Evolutionary conservation across 2,113 vertebrate species (phyloP).

Genomic region (Melospiza melodia): DNA sequence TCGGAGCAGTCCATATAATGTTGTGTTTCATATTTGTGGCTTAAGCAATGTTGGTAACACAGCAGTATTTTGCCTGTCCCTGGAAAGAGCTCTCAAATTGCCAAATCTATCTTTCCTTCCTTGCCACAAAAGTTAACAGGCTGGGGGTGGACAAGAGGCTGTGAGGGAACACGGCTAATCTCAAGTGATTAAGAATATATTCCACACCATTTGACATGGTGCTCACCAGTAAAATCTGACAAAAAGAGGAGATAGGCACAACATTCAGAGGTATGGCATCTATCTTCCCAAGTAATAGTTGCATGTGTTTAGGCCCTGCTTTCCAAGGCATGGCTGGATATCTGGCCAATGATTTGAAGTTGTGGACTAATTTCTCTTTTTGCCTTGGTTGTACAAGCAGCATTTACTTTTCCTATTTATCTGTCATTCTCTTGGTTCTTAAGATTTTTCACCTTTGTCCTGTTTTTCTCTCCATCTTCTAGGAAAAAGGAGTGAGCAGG

Average conservation of each 20-base stretch:
- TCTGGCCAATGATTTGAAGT: accelerated
- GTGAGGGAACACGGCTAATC: no score
- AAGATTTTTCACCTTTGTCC: not conserved
- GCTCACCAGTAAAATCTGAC: not conserved
- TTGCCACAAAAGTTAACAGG: not conserved
- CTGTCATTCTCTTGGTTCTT: not conserved
- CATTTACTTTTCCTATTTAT: not conserved
- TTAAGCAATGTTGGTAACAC: not conserved
- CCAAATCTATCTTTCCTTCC: not conserved
- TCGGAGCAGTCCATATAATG: not conserved
- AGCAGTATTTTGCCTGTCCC: not conserved
- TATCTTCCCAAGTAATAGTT: not conserved
- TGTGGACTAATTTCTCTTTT: not conserved
- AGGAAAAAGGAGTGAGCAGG: not conserved
- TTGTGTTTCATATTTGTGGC: not conserved
- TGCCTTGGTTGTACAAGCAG: not conserved
- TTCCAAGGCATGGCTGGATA: not conserved
- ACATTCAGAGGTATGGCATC: accelerated
- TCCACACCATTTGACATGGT: no score
- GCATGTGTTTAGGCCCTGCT: not conserved
- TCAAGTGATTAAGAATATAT: not conserved
- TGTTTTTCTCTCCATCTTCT: not conserved
- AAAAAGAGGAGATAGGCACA: not conserved
- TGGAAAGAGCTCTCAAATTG: accelerated
- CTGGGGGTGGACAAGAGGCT: not conserved